A percentile compares a stretch with the other conserved stretches of the same genome.
Evolutionary conservation across 2,888 invertebrate genomes (phyloP).

Genomic region (Drosophila paranaensis): DNA sequence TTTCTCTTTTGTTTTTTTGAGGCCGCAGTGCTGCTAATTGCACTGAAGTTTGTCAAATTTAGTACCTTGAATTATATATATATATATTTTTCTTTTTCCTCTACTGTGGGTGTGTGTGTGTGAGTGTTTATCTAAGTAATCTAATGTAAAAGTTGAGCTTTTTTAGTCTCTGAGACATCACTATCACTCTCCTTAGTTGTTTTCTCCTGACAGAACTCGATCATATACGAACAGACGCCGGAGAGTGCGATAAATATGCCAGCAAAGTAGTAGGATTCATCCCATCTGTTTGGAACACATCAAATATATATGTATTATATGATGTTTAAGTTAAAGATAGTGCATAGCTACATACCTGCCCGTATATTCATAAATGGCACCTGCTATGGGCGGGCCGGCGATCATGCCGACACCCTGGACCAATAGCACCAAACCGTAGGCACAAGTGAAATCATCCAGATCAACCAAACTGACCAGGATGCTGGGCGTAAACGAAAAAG

Average conservation of each 20-base stretch:
- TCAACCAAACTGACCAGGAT: conserved; percentile 95
- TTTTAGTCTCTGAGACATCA: conserved; percentile 81
- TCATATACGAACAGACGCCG: conserved; percentile 86
- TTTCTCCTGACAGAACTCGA: conserved; percentile 83
- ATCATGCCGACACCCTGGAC: conserved; percentile 97
- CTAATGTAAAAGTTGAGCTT: conserved; percentile 81
- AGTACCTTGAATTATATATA: conserved; percentile 25
- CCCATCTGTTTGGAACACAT: conserved; percentile 86
- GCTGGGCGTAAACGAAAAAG: conserved; percentile 95
- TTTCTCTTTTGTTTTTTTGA: conserved; percentile 13
- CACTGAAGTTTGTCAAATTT: conserved; percentile 38
- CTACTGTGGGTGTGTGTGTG: conserved; percentile 8
- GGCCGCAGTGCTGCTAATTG: conserved; percentile 56
- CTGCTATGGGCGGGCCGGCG: conserved; percentile 96
- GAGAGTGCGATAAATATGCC: conserved; percentile 93
- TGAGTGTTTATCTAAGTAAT: conserved; percentile 37
- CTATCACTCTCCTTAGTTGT: conserved; percentile 83
- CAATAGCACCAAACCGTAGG: conserved; percentile 94
- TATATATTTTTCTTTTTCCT: neutral
- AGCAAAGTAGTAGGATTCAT: conserved; percentile 91
- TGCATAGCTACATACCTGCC: conserved; percentile 68
- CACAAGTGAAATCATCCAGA: conserved; percentile 95
- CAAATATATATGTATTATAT: neutral
- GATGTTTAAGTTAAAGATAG: neutral
- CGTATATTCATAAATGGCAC: conserved; percentile 86